A percentile compares a stretch with the other conserved stretches of the same genome.
phyloP scores from a whole-genome alignment of 2,113 vertebrate genomes.

The Cinclus cinclus region DNA sequence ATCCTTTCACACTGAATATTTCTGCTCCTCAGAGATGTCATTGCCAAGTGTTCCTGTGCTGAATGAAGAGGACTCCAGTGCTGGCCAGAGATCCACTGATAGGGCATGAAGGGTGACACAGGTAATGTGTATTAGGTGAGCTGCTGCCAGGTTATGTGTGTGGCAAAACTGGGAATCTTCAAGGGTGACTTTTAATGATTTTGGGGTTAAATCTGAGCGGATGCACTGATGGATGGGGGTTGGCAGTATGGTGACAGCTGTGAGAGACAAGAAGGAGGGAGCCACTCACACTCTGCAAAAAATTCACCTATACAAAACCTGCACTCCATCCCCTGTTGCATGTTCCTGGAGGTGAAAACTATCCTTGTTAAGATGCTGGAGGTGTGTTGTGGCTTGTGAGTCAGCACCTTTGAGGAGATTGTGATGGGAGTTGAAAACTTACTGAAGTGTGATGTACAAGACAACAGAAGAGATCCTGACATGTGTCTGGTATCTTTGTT shows the following conservation, averaged over 20 bases:
- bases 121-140: accelerated
- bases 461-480: neutral
- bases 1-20: neutral
- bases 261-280: neutral
- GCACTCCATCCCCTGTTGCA: neutral
- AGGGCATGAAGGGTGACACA: neutral
- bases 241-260: neutral
- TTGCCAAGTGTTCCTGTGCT: neutral
- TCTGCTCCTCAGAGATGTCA: neutral
- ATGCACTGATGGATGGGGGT: neutral
- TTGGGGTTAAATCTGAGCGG: neutral
- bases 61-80: neutral
- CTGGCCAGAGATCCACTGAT: neutral
- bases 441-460: too few species aligned
- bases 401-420: neutral
- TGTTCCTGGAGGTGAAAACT: neutral
- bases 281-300: accelerated
- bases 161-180: neutral
- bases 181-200: neutral
- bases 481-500: neutral
- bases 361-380: neutral
- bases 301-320: accelerated
- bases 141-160: accelerated
- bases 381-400: neutral
- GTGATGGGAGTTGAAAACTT: neutral